phyloP scores from a whole-genome alignment of 2,113 vertebrate genomes.

The Chloebia gouldiae region DNA sequence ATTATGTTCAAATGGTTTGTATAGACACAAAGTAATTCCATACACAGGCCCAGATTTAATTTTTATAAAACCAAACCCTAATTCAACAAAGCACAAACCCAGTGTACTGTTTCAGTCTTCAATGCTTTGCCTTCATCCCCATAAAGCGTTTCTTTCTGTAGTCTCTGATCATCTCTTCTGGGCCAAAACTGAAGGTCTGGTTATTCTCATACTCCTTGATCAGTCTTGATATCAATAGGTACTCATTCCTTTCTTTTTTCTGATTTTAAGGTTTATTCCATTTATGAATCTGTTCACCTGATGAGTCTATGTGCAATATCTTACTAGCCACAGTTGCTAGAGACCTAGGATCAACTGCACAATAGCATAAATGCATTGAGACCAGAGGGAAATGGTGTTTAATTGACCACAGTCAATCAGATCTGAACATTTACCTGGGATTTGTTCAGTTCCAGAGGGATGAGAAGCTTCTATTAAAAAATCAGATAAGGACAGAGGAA shows the following conservation, averaged over 20 bases:
- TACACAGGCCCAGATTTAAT: background rate
- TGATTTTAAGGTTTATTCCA: background rate
- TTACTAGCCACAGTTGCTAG: background rate
- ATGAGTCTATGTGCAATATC: background rate
- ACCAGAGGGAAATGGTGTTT: background rate
- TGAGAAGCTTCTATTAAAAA: background rate
- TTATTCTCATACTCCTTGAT: background rate
- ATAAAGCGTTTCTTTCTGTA: background rate
- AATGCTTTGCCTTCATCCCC: background rate
- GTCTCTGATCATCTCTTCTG: background rate
- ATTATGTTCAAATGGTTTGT: background rate
- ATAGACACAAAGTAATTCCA: background rate
- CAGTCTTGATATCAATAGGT: background rate
- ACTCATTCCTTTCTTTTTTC: background rate
- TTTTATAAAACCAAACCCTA: background rate
- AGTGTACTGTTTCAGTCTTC: background rate
- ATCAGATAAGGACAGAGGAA: conserved; percentile 11
- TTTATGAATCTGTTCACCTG: background rate
- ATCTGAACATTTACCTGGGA: background rate
- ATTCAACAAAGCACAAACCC: background rate
- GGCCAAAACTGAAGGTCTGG: background rate
- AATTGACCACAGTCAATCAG: background rate
- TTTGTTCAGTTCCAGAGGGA: background rate
- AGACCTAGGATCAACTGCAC: background rate
- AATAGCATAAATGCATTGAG: background rate